Base-by-base conservation (phyloP, 2,888 invertebrate genomes). In the Nycteola revayana region DNA sequence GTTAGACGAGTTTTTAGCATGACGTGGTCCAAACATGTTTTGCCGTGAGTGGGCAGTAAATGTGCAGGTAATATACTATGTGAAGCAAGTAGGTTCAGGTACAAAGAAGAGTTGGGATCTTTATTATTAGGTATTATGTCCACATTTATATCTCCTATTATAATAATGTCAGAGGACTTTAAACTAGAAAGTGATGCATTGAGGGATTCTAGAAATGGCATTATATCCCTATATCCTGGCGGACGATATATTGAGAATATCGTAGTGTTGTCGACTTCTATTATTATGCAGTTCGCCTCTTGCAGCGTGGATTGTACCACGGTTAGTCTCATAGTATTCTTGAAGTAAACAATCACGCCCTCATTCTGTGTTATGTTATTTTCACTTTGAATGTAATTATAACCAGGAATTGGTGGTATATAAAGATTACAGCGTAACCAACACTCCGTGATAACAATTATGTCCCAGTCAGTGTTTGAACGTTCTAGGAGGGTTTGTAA, bases 11-110 rank as follows among this genome's bases (percentile, higher is more conserved):
- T 34, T 10, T 25, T 34, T 7, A 34, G 8, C 7, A 34, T 34
- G 10, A 34, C 28, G 5, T 34, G 33, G 10, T 34, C 33, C 10
- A 34, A 14, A 18, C 33, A 28, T 2, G 24, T 9, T 28, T 28
- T 28, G 10, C 10, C 28, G 24, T 28, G 28, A n/a, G 33, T 34
- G 18, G 33, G 3, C 7, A 3, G 10, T 8, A 20, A 18, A 8
- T 10, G 10, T 1, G 33, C 33, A 10, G 33, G 28, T 0, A 34
- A 24, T 0, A 34, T 10, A 2, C 33, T 24, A 7, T 34, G 1
- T 3, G 11, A 8, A 1, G 28, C 28, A 7, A 20, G 10, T 4
- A 8, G 9, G 9, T 20, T 29, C 3, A 9, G 8, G 3, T 20
- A 20, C 6, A 35, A n/a, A 5, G n/a, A n/a, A n/a, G n/a, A n/a